Percentiles rank a stretch among this genome's conserved stretches.
These are phyloP conservation scores for Odontophorus gujanensis DNA, from an alignment of 2,113 vertebrate genomes.

Conservation along the genomic window DNA sequence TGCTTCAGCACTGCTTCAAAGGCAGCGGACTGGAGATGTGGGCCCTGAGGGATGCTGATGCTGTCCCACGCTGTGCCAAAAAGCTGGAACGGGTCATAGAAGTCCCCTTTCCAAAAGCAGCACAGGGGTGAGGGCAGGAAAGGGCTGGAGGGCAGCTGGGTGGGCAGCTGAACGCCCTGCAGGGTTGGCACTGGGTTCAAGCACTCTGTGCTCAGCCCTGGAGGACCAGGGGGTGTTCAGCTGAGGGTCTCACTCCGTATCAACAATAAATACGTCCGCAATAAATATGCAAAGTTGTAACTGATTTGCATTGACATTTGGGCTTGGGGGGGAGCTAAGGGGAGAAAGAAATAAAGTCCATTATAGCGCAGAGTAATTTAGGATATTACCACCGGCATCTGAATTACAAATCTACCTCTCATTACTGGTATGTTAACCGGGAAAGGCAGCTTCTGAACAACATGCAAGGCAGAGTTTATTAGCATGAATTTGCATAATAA, in stretches of 20 bases:
- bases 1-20: not conserved
- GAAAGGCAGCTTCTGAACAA: slow-evolving; percentile 82
- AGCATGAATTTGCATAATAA: slow-evolving; percentile 88
- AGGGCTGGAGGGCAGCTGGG: not conserved
- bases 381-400: slow-evolving; percentile 82
- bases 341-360: slow-evolving; percentile 70
- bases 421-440: slow-evolving; percentile 82
- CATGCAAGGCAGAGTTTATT: slow-evolving; percentile 82
- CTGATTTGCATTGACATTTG: slow-evolving; percentile 82
- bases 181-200: not conserved
- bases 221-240: not conserved
- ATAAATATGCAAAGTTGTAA: slow-evolving; percentile 79
- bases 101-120: not conserved
- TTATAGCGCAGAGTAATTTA: slow-evolving; percentile 81
- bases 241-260: slow-evolving; percentile 68
- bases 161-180: not conserved
- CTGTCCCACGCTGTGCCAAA: too few relatives aligned
- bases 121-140: not conserved
- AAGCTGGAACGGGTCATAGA: not conserved
- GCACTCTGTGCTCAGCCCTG: not conserved
- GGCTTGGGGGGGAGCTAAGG: slow-evolving; percentile 31
- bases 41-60: too few relatives aligned
- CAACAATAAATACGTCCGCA: slow-evolving; percentile 79
- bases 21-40: not conserved
- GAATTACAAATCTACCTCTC: slow-evolving; percentile 88